Base-by-base conservation (phyloP, 2,888 invertebrate genomes). In the Acrobasis suavella region DNA sequence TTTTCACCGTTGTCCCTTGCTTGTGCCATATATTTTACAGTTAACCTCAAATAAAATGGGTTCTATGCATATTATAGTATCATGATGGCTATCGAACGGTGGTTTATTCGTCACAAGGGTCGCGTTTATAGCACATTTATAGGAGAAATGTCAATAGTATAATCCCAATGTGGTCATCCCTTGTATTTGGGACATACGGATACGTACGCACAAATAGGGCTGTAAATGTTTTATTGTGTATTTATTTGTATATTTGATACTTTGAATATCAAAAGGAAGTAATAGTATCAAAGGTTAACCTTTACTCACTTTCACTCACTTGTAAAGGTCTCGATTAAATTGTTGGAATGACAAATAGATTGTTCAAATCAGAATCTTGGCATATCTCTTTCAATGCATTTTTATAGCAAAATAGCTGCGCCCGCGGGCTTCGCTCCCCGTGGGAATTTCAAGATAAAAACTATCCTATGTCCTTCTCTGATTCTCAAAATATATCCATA, bases 31-130 rank as follows among this genome's bases (percentile, higher is more conserved):
- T 67, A 69, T 69, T 66, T 69, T 69, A 82, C 70, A 74, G 79
- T 79, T 80, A 83, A 81, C 79, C 86, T 83, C 85, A 86, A 87
- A 90, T 89, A 91, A 91, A 90, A 84, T 86, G 84, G 83, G 82
- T 77, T 86, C 90, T 82, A 90, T 92, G 89, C 91, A 92, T 92
- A 89, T 88, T 89, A 87, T 76, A 92, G 89, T 87, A 87, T 85
- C 88, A 90, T 91, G 86, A 91, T 90, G 83, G 80, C 84, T 85
- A 70, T 76, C 72, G 76, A 74, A 78, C 77, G 82, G 84, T 85
- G 83, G 78, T 89, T 89, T 89, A 90, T 86, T 76, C 74, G 76
- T 71, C 85, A 74, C 84, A 69, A 75, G 87, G 87, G 90, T 78
- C 76, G 69, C 74, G 74, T 90, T 89, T 87, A 85, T 81, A 74